A percentile compares a stretch with the other conserved stretches of the same genome.
Evolutionary conservation across 2,888 invertebrate genomes (phyloP).

Genomic region (Stegophylla sp.): DNA sequence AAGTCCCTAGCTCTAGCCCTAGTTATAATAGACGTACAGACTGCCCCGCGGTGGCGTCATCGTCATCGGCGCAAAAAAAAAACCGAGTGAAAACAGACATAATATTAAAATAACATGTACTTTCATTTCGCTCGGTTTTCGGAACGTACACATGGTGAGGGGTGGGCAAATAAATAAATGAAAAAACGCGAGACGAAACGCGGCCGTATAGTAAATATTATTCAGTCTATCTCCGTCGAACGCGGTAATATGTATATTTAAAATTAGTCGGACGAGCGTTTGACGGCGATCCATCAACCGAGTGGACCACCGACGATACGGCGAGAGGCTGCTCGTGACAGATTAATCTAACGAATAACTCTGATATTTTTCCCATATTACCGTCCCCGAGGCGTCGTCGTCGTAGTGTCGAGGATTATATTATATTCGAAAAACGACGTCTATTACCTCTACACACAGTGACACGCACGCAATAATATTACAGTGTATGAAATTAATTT

Average conservation of each 20-base stretch:
- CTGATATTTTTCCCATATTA: conserved; percentile 22
- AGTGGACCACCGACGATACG: not conserved
- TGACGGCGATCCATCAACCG: conserved; percentile 50
- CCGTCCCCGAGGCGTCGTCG: conserved; percentile 23
- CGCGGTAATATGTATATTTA: conserved; percentile 17
- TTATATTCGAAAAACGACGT: conserved; percentile 8
- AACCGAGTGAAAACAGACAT: too few relatives aligned
- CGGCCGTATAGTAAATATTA: too few relatives aligned
- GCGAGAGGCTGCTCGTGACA: conserved; percentile 14
- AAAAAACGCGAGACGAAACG: too few relatives aligned
- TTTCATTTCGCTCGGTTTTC: too few relatives aligned
- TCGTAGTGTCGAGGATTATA: conserved; percentile 24
- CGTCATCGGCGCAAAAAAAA: too few relatives aligned
- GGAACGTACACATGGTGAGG: too few relatives aligned
- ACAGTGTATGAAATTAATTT: not conserved
- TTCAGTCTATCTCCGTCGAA: not conserved
- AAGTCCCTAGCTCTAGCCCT: too few relatives aligned
- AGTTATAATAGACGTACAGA: too few relatives aligned
- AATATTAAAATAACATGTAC: too few relatives aligned
- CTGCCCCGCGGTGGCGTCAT: too few relatives aligned
- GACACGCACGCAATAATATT: not conserved
- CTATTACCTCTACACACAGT: not conserved
- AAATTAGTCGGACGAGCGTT: conserved; percentile 43
- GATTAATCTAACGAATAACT: conserved; percentile 49
- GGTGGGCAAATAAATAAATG: too few relatives aligned